These are phyloP conservation scores for Sitta carolinensis DNA, from an alignment of 2,797 vertebrate species.

Conservation along the genomic window DNA sequence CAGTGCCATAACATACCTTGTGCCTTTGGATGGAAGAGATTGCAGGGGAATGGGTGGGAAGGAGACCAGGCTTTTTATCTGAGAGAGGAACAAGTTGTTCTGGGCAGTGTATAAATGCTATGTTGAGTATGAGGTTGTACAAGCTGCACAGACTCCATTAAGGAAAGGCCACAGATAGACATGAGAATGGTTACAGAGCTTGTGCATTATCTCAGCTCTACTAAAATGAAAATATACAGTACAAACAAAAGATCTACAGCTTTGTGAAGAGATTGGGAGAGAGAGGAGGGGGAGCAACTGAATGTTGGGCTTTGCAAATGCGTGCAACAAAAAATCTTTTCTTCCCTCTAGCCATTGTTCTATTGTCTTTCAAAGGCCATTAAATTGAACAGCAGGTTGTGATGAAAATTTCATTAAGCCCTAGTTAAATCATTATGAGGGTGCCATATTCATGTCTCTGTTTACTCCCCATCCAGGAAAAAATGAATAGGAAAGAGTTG, in stretches of 20 bases:
- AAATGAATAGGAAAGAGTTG: conserved; percentile 58
- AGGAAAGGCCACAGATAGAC: conserved; percentile 72
- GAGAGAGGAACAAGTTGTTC: background rate
- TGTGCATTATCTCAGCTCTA: conserved; percentile 76
- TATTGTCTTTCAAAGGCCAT: conserved; percentile 95
- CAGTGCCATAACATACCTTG: background rate
- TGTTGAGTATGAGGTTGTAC: conserved; percentile 9
- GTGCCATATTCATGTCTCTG: conserved; percentile 84
- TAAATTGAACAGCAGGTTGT: conserved; percentile 98
- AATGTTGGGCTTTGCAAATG: conserved; percentile 79
- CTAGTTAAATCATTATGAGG: conserved; percentile 94
- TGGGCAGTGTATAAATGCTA: conserved; percentile 4
- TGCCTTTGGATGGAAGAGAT: background rate
- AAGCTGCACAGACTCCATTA: conserved; percentile 75
- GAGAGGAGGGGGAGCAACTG: conserved; percentile 51
- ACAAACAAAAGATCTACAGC: conserved; percentile 64
- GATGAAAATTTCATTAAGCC: conserved; percentile 99
- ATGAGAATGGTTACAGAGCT: conserved; percentile 65
- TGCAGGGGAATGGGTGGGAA: background rate
- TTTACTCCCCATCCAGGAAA: conserved; percentile 68
- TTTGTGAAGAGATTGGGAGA: conserved; percentile 63
- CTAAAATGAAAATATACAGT: conserved; percentile 74
- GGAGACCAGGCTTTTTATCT: background rate
- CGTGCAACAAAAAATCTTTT: conserved; percentile 82
- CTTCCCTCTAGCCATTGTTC: conserved; percentile 87